Evolutionary conservation across 1,140 invertebrate species (phyloP), one percentile per base, ranked within the genome.

Genomic region (Cyclargus thomasi): DNA sequence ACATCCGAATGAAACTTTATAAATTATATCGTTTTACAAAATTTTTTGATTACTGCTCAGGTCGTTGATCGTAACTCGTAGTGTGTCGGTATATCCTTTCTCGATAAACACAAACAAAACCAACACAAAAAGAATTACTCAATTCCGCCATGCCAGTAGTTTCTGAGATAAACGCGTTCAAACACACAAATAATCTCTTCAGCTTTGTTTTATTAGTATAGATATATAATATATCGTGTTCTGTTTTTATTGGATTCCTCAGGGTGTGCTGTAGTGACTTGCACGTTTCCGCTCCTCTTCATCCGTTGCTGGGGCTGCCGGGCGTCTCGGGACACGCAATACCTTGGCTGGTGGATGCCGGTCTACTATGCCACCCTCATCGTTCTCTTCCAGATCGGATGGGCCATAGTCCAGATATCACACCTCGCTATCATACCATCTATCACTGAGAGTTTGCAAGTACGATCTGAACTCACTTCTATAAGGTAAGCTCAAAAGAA

Each of bases 371-470:
- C 94, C 1, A 83, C 93, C 20, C 94, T 97, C 71, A 96, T 98
- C 66, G 91, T 94, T 21, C 85, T 97, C 53, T 98, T 98, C 86
- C 97, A 98, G 92, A 95, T 95, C 73, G 97, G 97, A 8, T 98
- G 97, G 97, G 97, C 97, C 5, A 91, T 95, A 7, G 95, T 96
- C 8, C 97, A 98, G 91, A 97, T 98, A 72, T 95, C 96, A 7
- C 97, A 98, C 91, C 91, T 98, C 16, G 95, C 97, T 0, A 94
- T 98, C 83, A 97, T 98, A 82, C 96, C 97, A 8, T 93, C 94
- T 64, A 92, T 97, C 62, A 94, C 95, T 0, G 92, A 92, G 63
- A 92, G 93, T 71, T 81, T 93, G 36, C 86, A 93, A 71, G 92
- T 95, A 73, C 92, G 96, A 72, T 93, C 96, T 3, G 95, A 95